Evolutionary conservation across 2,113 vertebrate genomes (phyloP), one percentile per base, ranked within the genome.

Genomic region (Pontoporia blainvillei): DNA sequence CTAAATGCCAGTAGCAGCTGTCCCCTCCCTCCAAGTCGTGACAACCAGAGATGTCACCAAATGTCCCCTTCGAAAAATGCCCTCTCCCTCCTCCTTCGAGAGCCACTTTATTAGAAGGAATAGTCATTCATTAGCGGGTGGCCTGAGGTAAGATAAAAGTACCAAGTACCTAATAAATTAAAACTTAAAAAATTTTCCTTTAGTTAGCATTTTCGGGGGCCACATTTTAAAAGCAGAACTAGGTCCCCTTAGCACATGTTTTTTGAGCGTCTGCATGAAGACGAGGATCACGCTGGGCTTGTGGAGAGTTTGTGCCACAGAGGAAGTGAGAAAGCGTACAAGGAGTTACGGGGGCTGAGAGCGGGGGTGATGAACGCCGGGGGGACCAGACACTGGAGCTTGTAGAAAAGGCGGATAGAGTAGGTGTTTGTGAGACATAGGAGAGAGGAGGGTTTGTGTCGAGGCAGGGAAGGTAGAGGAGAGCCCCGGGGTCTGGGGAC

Each of bases 271-370:
- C 21, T 61, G 23, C 2, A 0, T 57, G 44, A 54, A 36, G 66
- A 4, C n/a, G 54, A 14, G 13, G 54, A 59, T 39, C 4, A 12
- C 0, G 0, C 9, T 21, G 0, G 23, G 59, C 39, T 39, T 12
- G 0, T 1, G 41, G 61, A 4, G 76, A 76, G 76, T 46, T 13
- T 72, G 46, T 73, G 66, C 20, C 20, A 1, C 14, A 27, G 64
- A n/a, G 62, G 81, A 66, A 71, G 9, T 1, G 44, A 87, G 44
- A 14, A 57, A 36, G 34, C 8, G 25, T 1, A 0, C 8, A 2
- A n/a, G 81, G 59, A 49, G 14, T 4, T 1, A 4, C 0, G 27
- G 34, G 3, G 52, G 21, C 59, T 59, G 61, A 14, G 27, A 86
- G 46, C 3, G 36, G 52, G 31, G 8, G 23, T 12, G 41, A 34